These are phyloP conservation scores for Drosophila varians DNA, from an alignment of 1,140 invertebrate species.

Conservation along the genomic window DNA sequence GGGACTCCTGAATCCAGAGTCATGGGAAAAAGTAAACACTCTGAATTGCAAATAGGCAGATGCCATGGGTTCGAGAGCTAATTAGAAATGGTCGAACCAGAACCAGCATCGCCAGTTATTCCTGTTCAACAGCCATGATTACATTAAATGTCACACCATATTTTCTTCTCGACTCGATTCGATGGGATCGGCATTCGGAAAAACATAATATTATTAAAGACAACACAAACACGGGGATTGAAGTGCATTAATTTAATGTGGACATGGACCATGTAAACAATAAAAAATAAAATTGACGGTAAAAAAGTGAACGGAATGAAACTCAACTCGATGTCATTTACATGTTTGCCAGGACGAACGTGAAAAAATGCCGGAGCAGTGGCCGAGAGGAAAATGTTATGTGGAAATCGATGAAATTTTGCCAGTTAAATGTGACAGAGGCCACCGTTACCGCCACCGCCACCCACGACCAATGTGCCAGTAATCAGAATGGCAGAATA, in stretches of 20 bases:
- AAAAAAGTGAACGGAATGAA: conserved; percentile 34
- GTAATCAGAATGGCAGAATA: conserved; percentile 52
- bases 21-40: conserved; percentile 17
- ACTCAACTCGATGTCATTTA: conserved; percentile 60
- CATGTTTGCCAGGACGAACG: conserved; percentile 47
- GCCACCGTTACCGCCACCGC: background rate
- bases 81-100: conserved; percentile 20
- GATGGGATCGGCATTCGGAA: conserved; percentile 28
- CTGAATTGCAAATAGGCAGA: conserved; percentile 21
- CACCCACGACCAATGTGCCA: conserved; percentile 20
- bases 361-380: conserved; percentile 12
- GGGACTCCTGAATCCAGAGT: background rate
- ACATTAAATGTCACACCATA: conserved; percentile 9
- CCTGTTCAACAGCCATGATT: conserved; percentile 10
- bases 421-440: conserved; percentile 44
- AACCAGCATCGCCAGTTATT: background rate
- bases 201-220: conserved; percentile 67
- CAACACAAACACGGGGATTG: conserved; percentile 42
- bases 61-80: conserved; percentile 23
- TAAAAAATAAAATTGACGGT: conserved; percentile 8
- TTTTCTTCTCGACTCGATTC: background rate
- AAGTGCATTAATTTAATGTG: conserved; percentile 72
- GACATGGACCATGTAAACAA: conserved; percentile 49
- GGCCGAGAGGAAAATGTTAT: conserved; percentile 2
- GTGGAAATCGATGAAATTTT: conserved; percentile 57